A percentile compares a stretch with the other conserved stretches of the same genome.
Evolutionary conservation across 2,113 vertebrate species (phyloP).

Genomic region (Colistium nudipinnis): DNA sequence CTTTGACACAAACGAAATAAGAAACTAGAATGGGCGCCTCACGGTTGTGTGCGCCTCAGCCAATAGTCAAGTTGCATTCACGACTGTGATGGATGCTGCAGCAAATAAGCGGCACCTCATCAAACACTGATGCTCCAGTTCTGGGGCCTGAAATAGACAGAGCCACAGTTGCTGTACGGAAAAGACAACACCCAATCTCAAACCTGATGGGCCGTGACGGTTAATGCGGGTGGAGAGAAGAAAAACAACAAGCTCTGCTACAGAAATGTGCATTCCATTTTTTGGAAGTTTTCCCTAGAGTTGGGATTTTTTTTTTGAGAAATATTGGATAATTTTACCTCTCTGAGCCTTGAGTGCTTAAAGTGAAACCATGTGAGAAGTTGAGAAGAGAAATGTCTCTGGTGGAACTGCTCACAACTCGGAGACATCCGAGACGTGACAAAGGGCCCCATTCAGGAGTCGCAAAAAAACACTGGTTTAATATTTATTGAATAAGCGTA

Average conservation of each 20-base stretch:
- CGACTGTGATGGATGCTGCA: not conserved
- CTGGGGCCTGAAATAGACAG: not conserved
- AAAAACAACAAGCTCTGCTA: not conserved
- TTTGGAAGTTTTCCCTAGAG: not conserved
- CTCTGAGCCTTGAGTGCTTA: not conserved
- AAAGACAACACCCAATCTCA: not conserved
- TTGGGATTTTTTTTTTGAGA: not conserved
- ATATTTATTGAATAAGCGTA: constrained; percentile 1
- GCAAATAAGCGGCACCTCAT: not conserved
- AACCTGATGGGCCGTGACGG: not conserved
- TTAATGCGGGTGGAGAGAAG: not conserved
- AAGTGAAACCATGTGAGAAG: constrained; percentile 17
- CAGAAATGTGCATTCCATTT: not conserved
- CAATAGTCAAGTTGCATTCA: not conserved
- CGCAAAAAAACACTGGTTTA: not conserved
- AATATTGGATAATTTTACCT: constrained; percentile 11
- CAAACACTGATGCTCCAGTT: not conserved
- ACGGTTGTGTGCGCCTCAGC: not conserved
- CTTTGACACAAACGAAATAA: too few species aligned
- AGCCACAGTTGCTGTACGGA: not conserved
- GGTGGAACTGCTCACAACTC: not conserved
- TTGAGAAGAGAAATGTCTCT: constrained; percentile 8
- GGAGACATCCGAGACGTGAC: constrained; percentile 5
- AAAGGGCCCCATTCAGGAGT: not conserved
- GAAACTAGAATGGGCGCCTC: not conserved